Base-by-base conservation (phyloP, 30 jellyfish, hydroid and myxozoan genomes). In the Turritopsis dohrnii region DNA sequence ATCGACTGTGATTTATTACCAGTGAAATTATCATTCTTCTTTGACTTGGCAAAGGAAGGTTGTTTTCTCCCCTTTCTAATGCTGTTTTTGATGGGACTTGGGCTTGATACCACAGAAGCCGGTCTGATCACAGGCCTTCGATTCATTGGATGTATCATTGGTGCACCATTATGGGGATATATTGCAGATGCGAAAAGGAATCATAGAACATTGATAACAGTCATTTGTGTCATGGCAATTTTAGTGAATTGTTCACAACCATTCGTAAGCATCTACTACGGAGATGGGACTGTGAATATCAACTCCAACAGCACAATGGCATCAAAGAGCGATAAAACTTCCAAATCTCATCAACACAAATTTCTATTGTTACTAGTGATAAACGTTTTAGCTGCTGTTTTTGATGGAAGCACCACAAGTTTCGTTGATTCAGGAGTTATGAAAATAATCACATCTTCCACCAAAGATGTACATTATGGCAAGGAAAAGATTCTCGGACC, bases 111-210 rank as follows among this genome's bases (percentile, higher is more conserved):
- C 21, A 92, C 79, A 80, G 91, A 85, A 52, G 95, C 91, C 52
- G 96, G 94, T 52, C 53, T 71, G 75, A 79, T 90, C 28, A 81
- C 79, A 28, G 94, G 94, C 18, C 87, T 92, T 18, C 84, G 96
- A 52, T 60, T 79, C 21, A 71, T 85, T 54, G 96, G 86, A 22
- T 92, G 86, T 83, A 75, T 90, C 66, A 26, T 90, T 65, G 80
- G 94, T 75, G 89, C 83, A 65, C 94, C 94, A 21, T 28, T 85
- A 18, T 90, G 94, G 94, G 96, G 96, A 9, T 88, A 74, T 31
- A 8, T 90, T 8, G 96, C 94, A 7, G 96, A 90, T 89, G 83
- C 79, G 52, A 90, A 92, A 81, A 83, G 87, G 71, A 76, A 74
- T 66, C 76, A 84, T 82, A 69, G 79, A 69, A 75, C 81, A n/a